These are phyloP conservation scores for Allobates femoralis DNA, from an alignment of 2,797 vertebrate genomes.

Conservation along the genomic window DNA sequence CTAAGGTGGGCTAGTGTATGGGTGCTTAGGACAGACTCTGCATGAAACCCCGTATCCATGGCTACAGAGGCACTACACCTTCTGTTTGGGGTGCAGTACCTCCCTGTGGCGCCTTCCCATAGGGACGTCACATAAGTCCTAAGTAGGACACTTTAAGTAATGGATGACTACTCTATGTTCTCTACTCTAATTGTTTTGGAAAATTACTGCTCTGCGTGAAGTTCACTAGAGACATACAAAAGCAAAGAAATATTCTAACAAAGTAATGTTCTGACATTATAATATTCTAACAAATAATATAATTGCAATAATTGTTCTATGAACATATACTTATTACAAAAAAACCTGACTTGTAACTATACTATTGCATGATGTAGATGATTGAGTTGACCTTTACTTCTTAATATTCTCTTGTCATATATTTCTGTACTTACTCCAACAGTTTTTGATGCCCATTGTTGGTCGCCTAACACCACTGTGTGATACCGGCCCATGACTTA, in stretches of 20 bases:
- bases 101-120: too few species aligned
- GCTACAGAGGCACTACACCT: too few species aligned
- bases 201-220: not conserved
- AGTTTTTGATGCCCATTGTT: conserved; percentile 2
- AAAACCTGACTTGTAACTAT: not conserved
- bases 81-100: too few species aligned
- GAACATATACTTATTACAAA: not conserved
- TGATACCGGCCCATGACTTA: not conserved
- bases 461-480: not conserved
- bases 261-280: too few species aligned
- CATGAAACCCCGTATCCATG: too few species aligned
- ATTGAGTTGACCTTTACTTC: not conserved
- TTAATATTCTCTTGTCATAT: conserved; percentile 4
- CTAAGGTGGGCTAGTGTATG: too few species aligned
- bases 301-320: not conserved
- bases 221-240: not conserved
- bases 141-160: too few species aligned
- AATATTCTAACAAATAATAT: not conserved
- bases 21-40: too few species aligned
- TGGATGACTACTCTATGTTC: too few species aligned
- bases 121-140: too few species aligned
- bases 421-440: not conserved
- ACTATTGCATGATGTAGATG: not conserved
- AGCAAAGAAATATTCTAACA: not conserved
- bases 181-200: not conserved